These are phyloP conservation scores for Pantherophis alleghaniensis DNA, from an alignment of 2,797 vertebrate species.

Conservation along the genomic window DNA sequence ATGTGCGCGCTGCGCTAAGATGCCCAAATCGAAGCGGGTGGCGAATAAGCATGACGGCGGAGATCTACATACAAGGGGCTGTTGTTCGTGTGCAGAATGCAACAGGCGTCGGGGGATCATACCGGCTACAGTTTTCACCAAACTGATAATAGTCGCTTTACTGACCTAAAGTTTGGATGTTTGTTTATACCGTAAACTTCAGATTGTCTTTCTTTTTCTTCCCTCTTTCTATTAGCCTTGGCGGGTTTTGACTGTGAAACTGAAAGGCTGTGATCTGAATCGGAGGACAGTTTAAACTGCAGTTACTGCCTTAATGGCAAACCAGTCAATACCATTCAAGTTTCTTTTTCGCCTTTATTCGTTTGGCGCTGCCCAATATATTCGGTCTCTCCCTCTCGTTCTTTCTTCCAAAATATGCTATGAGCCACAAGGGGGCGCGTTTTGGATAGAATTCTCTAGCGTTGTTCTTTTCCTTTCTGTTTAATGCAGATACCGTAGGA, in stretches of 20 bases:
- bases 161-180: not conserved
- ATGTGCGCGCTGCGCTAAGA: not conserved
- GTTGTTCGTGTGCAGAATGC: not conserved
- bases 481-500: not conserved
- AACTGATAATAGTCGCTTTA: fast-evolving
- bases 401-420: not conserved
- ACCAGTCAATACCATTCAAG: constrained; percentile 13
- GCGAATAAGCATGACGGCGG: not conserved
- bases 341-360: constrained; percentile 36
- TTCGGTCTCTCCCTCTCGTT: not conserved
- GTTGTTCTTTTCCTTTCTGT: not conserved
- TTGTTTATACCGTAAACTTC: not conserved
- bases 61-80: not conserved
- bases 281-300: not conserved
- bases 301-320: not conserved
- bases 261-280: not conserved
- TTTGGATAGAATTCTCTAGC: constrained; percentile 33
- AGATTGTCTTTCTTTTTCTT: not conserved
- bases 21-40: fast-evolving
- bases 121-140: not conserved
- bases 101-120: not conserved
- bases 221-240: not conserved
- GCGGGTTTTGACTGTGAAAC: not conserved
- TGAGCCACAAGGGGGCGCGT: constrained; percentile 60
- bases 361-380: constrained; percentile 14